Evolutionary conservation across 1,140 invertebrate species (phyloP), one percentile per base, ranked within the genome.

Genomic region (Lamellibrachia luymesi): DNA sequence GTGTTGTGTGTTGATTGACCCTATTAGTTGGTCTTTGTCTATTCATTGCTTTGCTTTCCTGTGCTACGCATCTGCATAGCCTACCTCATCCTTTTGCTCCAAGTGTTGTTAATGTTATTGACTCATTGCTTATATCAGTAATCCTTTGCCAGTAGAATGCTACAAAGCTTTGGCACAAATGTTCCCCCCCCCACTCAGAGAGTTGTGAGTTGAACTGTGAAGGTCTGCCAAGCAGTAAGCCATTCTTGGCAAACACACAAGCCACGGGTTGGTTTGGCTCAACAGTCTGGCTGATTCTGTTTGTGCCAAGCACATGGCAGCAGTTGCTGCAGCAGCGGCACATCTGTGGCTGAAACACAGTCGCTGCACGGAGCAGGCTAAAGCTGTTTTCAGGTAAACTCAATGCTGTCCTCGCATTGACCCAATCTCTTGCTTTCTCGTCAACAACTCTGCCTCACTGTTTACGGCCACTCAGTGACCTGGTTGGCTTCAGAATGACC

Each of bases 371-470:
- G 38, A 38, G 4, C 64, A 80, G 64, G 64, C 64, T 22, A 80
- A 80, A 80, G 64, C 64, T 80, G 64, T 80, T 80, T 80, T 80
- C 64, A 80, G 64, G 64, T 80, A 80, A 80, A 80, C 64, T 80
- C 17, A 22, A 38, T 38, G 38, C 38, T 80, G 64, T 80, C 64
- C 64, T 80, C 64, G 25, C 13, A 22, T 80, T 80, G 13, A 80
- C 64, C 64, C 64, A 80, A 2, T 80, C 64, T 80, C 64, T 80
- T 80, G 64, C 64, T 80, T 80, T 80, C 64, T 80, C 64, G 64
- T 80, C 64, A 80, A 80, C 64, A 80, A 80, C 64, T 17, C 13
- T 6, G 64, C 64, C 64, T 80, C 64, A 80, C 64, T 80, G 25
- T 80, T 80, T 80, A 6, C 64, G 64, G 64, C 64, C 64, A 80